phyloP scores from a whole-genome alignment of 2,113 vertebrate species.

The Calyptommatus sinebrachiatus region DNA sequence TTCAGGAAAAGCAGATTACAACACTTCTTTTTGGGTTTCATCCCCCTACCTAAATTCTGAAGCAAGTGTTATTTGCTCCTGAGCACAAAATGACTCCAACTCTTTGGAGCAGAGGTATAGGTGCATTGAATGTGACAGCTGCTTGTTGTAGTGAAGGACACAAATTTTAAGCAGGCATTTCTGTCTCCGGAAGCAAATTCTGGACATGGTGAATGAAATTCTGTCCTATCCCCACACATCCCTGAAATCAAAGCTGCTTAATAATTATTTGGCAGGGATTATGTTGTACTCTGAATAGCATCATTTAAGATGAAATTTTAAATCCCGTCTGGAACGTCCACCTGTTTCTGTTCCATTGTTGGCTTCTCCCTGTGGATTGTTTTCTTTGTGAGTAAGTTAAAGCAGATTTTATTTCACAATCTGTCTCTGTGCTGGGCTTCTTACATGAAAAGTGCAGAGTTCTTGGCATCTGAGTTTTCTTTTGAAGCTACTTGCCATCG shows the following conservation, averaged over 20 bases:
- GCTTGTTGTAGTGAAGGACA: not conserved
- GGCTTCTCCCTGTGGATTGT: not conserved
- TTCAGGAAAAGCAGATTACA: not conserved
- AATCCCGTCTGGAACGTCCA: not conserved
- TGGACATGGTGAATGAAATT: conserved; percentile 24
- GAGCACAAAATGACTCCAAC: not conserved
- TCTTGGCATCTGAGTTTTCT: not conserved
- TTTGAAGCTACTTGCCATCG: not conserved
- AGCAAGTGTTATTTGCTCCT: not conserved
- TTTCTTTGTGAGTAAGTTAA: conserved; percentile 14
- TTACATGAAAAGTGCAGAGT: conserved; percentile 11
- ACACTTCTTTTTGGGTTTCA: not conserved
- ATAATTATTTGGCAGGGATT: conserved; percentile 23
- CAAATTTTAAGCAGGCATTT: conserved; percentile 19
- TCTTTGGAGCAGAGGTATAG: not conserved
- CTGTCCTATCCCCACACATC: conserved; percentile 20
- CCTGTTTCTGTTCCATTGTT: not conserved
- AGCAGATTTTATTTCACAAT: conserved; percentile 1
- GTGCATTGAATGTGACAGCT: not conserved
- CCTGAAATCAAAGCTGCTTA: conserved; percentile 8
- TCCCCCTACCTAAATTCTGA: not conserved
- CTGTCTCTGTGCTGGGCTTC: conserved; percentile 15
- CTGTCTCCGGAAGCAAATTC: conserved; percentile 22
- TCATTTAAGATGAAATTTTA: conserved; percentile 23
- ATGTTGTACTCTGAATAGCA: not conserved